Evolutionary conservation across 2,113 vertebrate genomes (phyloP).

Genomic region (Epinephelus lanceolatus): DNA sequence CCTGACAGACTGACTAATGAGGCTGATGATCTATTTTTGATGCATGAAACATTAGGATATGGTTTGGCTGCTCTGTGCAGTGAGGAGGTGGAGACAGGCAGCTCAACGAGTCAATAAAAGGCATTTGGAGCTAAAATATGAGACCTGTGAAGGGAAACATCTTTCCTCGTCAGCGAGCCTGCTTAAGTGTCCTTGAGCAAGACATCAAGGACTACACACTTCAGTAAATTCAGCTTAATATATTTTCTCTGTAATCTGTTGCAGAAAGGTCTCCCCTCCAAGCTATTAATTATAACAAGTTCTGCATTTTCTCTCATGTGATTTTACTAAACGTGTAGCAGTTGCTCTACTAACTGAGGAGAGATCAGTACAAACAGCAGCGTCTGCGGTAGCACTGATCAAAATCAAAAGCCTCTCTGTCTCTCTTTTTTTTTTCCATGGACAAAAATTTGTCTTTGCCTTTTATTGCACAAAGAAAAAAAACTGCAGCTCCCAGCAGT

Average conservation of each 20-base stretch:
- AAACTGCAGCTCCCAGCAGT: conserved; percentile 22
- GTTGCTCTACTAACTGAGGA: conserved; percentile 19
- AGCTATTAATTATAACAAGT: conserved; percentile 37
- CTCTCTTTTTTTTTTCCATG: not conserved
- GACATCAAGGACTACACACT: not conserved
- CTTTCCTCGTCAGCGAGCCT: not conserved
- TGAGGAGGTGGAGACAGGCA: conserved; percentile 6
- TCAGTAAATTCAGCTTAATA: not conserved
- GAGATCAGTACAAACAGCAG: conserved; percentile 50
- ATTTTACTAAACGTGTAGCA: conserved; percentile 29
- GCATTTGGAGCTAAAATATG: not conserved
- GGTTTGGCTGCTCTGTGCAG: not conserved
- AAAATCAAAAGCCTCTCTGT: conserved; percentile 37
- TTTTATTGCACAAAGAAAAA: conserved; percentile 29
- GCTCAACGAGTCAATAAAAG: conserved; percentile 12
- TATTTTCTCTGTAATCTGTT: not conserved
- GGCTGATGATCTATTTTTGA: conserved; percentile 35
- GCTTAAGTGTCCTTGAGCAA: conserved; percentile 39
- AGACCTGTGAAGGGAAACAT: conserved; percentile 7
- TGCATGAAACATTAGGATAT: conserved; percentile 14
- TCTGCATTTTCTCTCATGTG: conserved; percentile 1
- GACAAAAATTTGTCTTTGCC: not conserved
- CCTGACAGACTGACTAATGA: conserved; percentile 45
- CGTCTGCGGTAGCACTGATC: conserved; percentile 28
- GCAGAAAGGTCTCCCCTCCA: conserved; percentile 2